A percentile compares a stretch with the other conserved stretches of the same genome.
Conservation (phyloP, 2,888 invertebrate species). For the Caenorhabditis sp. region DNA sequence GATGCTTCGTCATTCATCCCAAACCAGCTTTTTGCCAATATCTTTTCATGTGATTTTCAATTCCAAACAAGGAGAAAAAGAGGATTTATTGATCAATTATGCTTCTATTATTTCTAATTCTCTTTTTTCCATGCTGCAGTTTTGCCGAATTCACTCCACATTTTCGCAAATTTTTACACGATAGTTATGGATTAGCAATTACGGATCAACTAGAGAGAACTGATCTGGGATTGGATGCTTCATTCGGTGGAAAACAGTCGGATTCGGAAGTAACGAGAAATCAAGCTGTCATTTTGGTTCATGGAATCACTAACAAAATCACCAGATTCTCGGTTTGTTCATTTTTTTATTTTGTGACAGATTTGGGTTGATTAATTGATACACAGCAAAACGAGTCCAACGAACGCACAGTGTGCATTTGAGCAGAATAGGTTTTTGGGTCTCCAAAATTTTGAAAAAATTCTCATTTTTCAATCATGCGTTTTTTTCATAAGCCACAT, state of each 20-base stretch:
- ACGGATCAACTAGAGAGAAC: slow-evolving; percentile 61
- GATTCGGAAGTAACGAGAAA: slow-evolving; percentile 16
- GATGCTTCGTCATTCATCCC: no score
- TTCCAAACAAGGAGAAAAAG: no score
- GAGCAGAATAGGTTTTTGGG: no score
- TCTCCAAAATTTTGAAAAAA: no score
- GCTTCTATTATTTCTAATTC: background rate
- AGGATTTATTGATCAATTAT: no score
- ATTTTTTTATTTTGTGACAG: no score
- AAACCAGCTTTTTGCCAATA: background rate
- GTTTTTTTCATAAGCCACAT: no score
- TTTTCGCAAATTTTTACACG: slow-evolving; percentile 56
- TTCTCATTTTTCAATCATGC: no score
- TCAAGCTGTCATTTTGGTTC: slow-evolving; percentile 67
- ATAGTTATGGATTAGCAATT: slow-evolving; percentile 62
- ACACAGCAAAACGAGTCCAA: no score
- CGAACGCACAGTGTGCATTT: no score
- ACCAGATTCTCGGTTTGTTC: slow-evolving; percentile 27
- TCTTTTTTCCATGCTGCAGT: background rate
- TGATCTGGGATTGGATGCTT: slow-evolving; percentile 64
- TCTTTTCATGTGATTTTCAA: no score
- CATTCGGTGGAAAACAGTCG: slow-evolving; percentile 58
- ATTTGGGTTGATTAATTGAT: no score
- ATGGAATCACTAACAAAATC: slow-evolving; percentile 69
- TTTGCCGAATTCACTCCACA: slow-evolving; percentile 56